These are phyloP conservation scores for Apis dorsata DNA, from an alignment of 1,140 invertebrate species.

Conservation along the genomic window DNA sequence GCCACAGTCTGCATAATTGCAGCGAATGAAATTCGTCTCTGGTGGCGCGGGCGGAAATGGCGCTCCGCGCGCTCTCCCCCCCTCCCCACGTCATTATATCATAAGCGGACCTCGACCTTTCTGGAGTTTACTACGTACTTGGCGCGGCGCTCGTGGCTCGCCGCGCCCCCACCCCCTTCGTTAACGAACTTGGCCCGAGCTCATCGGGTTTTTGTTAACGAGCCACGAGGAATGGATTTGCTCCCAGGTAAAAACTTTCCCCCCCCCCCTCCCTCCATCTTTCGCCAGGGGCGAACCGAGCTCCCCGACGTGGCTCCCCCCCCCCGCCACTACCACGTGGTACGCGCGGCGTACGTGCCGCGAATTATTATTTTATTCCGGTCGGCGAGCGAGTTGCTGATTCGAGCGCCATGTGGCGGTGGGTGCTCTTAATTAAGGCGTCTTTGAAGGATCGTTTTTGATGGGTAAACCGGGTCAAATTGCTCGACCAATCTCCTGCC, in stretches of 20 bases:
- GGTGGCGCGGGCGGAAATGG: constrained; percentile 54
- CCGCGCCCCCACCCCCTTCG: constrained; percentile 31
- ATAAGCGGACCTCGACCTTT: constrained; percentile 29
- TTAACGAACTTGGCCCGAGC: constrained; percentile 56
- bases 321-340: constrained; percentile 11
- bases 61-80: constrained; percentile 46
- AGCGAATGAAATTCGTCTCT: constrained; percentile 64
- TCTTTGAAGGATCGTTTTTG: background rate
- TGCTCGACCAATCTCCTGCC: background rate
- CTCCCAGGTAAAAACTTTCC: constrained; percentile 51
- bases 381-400: no score
- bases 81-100: constrained; percentile 51
- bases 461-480: background rate
- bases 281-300: background rate
- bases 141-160: constrained; percentile 8
- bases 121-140: constrained; percentile 62
- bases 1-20: constrained; percentile 51
- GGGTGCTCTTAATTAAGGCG: background rate
- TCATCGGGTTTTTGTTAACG: constrained; percentile 62
- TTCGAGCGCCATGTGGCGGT: no score
- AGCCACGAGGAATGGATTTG: constrained; percentile 48
- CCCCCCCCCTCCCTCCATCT: constrained; percentile 47
- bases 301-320: constrained; percentile 2
- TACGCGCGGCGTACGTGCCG: background rate
- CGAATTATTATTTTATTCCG: constrained; percentile 52